Evolutionary conservation across 2,888 invertebrate species (phyloP), one percentile per base, ranked within the genome.

Genomic region (Synergus umbraculus): DNA sequence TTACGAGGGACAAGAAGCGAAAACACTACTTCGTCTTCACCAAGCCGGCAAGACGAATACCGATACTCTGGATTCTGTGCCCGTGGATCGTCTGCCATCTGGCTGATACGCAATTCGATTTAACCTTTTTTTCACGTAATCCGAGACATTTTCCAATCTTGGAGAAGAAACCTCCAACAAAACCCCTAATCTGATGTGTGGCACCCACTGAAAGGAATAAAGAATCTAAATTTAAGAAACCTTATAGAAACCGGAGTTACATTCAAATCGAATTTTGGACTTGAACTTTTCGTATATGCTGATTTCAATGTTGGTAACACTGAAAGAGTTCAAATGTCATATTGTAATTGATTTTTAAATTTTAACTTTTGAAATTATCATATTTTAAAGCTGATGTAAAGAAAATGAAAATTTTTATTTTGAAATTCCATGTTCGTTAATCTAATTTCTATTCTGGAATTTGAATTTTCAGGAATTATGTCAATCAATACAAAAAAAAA

Each of bases 41-140:
- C 77, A 41, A 37, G 81, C 80, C 78, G 1, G 29, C 29, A 81
- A 77, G 78, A 69, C 79, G 82, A 82, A 78, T 81, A 82, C 84
- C 80, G 82, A 82, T 82, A 78, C 82, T 79, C 81, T 80, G 85
- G 82, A 84, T 84, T 46, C 84, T 86, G 85, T 84, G 84, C 86
- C 82, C 81, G 84, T 85, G 85, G 85, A 79, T 80, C 88, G 90
- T 85, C 87, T 86, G 86, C 90, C 90, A 90, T 90, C 90, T 90
- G 90, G 87, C 85, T 88, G 89, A 89, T 89, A 89, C 86, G 89
- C 88, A 88, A 89, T 89, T 89, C 88, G 87, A 87, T 89, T 88
- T 87, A 85, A 86, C 86, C 85, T 84, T 85, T 86, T 84, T 87
- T 29, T 85, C 83, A 87, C 88, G 89, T 90, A 90, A 90, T 90